phyloP scores from a whole-genome alignment of 2,888 invertebrate genomes.

The Eupithecia pulchellata region DNA sequence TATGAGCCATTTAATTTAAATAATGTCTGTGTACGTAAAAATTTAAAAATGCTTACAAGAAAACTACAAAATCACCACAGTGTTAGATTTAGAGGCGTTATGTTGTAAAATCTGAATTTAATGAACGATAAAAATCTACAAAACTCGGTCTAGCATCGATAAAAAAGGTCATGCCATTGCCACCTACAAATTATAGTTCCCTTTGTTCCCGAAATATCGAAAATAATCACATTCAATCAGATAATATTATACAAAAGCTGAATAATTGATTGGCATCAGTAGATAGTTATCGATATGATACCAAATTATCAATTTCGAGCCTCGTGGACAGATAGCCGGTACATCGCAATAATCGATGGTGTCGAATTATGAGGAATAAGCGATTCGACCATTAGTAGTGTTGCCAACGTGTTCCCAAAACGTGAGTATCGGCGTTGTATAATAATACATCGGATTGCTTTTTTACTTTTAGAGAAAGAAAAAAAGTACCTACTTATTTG shows the following conservation, averaged over 20 bases:
- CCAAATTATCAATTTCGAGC: conserved; percentile 34
- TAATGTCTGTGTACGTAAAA: too few relatives aligned
- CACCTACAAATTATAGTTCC: neutral
- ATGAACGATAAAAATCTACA: neutral
- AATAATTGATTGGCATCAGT: conserved; percentile 28
- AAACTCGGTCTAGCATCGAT: neutral
- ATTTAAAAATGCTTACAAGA: too few relatives aligned
- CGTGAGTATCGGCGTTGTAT: too few relatives aligned
- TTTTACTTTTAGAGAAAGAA: neutral
- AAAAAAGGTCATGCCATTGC: neutral
- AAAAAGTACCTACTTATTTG: too few relatives aligned
- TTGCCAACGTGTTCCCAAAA: conserved; percentile 16
- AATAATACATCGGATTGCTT: too few relatives aligned
- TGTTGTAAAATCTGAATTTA: neutral
- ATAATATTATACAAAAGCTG: conserved; percentile 9
- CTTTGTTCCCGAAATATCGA: neutral
- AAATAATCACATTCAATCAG: conserved; percentile 6
- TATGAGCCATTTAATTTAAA: too few relatives aligned
- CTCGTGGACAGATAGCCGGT: conserved; percentile 47
- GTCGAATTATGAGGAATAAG: conserved; percentile 67
- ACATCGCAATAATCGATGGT: conserved; percentile 57
- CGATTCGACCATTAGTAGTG: conserved; percentile 60
- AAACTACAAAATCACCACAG: too few relatives aligned
- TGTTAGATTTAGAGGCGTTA: too few relatives aligned
- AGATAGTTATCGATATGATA: conserved; percentile 17